These are phyloP conservation scores for Muscina levida DNA, from an alignment of 2,888 invertebrate genomes.

Conservation along the genomic window DNA sequence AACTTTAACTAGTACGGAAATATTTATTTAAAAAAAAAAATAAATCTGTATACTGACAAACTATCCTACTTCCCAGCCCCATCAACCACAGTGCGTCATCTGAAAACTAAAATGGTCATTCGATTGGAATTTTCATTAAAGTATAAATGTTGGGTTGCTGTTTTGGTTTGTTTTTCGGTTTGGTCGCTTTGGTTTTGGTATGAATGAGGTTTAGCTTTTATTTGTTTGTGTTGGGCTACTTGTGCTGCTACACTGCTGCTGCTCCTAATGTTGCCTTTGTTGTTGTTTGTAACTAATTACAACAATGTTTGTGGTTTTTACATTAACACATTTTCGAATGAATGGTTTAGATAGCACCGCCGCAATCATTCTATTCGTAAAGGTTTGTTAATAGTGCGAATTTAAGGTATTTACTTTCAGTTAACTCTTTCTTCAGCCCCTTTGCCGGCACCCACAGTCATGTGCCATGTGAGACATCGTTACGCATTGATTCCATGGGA, in stretches of 20 bases:
- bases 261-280: background rate
- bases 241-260: conserved; percentile 17
- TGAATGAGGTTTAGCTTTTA: conserved; percentile 56
- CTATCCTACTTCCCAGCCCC: no score
- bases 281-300: conserved; percentile 64
- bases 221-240: conserved; percentile 28
- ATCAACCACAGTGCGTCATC: background rate
- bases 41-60: no score
- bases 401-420: conserved; percentile 53
- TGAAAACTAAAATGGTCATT: conserved; percentile 58
- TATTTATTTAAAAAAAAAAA: no score
- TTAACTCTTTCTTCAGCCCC: conserved; percentile 3
- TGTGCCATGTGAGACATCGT: background rate
- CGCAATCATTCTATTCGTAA: conserved; percentile 43
- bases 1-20: no score
- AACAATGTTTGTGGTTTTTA: conserved; percentile 64
- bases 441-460: no score
- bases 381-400: conserved; percentile 64
- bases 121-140: conserved; percentile 67
- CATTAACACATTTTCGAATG: conserved; percentile 65
- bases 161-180: conserved; percentile 33
- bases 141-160: conserved; percentile 55
- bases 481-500: conserved; percentile 60
- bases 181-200: conserved; percentile 47
- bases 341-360: conserved; percentile 39